Evolutionary conservation across 2,888 invertebrate species (phyloP), one percentile per base, ranked within the genome.

Genomic region (Furcula furcula): DNA sequence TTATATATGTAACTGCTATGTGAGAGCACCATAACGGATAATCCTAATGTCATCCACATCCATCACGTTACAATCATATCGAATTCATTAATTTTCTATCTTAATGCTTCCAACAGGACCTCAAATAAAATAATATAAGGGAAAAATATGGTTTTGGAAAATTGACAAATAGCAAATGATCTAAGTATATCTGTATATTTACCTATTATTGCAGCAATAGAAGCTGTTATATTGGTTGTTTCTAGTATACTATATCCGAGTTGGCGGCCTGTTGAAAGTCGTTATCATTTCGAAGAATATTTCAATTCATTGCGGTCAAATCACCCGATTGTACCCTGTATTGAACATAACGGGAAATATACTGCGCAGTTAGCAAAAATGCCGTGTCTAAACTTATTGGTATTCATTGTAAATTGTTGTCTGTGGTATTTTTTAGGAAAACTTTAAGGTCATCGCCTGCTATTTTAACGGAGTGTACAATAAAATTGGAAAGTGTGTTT

Each of bases 221-320:
- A n/a, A n/a, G n/a, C n/a, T n/a, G n/a, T n/a, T n/a, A n/a, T n/a
- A n/a, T n/a, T n/a, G n/a, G n/a, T n/a, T n/a, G 16, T 6, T 16
- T 3, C 6, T 4, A 6, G 16, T 33, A 33, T 21, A 34, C 10
- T 15, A 28, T 29, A 25, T 39, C 6, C 16, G 28, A 36, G 36
- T 39, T 30, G 26, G 39, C 21, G 18, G 28, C 11, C 7, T 44
- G 36, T 39, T 35, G 35, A 25, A 32, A 52, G 39, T 40, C 36
- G 51, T 48, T 45, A 37, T 40, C 31, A 34, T 49, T 58, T 46
- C 49, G 39, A 20, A 41, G 43, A 57, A 59, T 29, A 37, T 49
- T 44, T 42, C 40, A 40, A 58, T 56, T 49, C 40, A 57, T 55
- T 48, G 55, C 54, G 54, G 49, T 26, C 26, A 55, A 49, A 54